These are phyloP conservation scores for Egretta garzetta DNA, from an alignment of 2,113 vertebrate species.

Conservation along the genomic window DNA sequence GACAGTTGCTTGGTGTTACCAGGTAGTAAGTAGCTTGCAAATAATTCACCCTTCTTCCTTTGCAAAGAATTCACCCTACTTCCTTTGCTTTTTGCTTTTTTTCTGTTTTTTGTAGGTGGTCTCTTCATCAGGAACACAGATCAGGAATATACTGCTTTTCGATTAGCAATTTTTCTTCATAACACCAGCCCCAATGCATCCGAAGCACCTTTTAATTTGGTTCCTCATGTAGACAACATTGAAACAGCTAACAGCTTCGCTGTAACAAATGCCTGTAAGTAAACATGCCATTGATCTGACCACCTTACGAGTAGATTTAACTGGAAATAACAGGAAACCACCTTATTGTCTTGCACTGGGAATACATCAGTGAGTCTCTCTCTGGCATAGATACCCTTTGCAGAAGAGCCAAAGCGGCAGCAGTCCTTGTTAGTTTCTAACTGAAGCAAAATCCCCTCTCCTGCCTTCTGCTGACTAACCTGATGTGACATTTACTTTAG, in stretches of 20 bases:
- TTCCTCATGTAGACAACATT: conserved; percentile 99
- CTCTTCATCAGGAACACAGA: conserved; percentile 99
- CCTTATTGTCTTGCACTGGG: background rate
- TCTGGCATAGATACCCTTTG: background rate
- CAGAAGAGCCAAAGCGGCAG: conserved; percentile 10
- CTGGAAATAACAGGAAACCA: background rate
- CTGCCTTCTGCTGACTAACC: conserved; percentile 63
- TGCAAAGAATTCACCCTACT: conserved; percentile 35
- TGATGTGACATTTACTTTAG: conserved; percentile 67
- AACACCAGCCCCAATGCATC: conserved; percentile 99
- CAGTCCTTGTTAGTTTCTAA: conserved; percentile 30
- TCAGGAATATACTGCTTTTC: conserved; percentile 99
- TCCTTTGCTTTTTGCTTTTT: conserved; percentile 2
- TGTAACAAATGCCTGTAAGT: conserved; percentile 99
- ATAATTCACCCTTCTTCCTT: background rate
- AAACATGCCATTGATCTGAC: conserved; percentile 32
- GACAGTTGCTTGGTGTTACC: background rate
- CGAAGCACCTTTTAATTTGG: conserved; percentile 98
- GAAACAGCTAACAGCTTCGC: conserved; percentile 99
- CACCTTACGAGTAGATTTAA: conserved; percentile 47
- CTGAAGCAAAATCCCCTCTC: conserved; percentile 14
- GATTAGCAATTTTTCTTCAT: conserved; percentile 98
- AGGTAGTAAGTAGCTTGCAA: conserved; percentile 1
- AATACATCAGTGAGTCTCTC: background rate
- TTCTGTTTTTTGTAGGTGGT: conserved; percentile 82